These are phyloP conservation scores for Protobothrops mucrosquamatus DNA, from an alignment of 2,113 vertebrate species.

Conservation along the genomic window DNA sequence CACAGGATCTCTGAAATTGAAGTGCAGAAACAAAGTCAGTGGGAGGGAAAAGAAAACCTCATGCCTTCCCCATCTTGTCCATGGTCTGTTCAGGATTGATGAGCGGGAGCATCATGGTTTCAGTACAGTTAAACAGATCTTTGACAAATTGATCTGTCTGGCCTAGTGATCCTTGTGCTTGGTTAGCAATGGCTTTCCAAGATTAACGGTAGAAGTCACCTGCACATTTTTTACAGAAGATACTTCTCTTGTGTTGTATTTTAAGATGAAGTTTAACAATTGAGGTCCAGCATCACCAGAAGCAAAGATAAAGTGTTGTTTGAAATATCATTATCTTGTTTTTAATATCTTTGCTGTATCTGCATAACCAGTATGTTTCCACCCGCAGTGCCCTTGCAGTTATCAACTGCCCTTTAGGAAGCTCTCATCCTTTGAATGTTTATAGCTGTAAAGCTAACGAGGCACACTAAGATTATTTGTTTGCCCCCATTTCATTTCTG, in stretches of 20 bases:
- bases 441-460: background rate
- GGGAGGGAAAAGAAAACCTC: background rate
- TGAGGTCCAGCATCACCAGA: background rate
- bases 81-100: background rate
- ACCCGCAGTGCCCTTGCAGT: background rate
- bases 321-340: background rate
- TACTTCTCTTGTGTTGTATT: background rate
- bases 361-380: too few species aligned
- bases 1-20: background rate
- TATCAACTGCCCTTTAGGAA: background rate
- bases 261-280: background rate
- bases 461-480: background rate
- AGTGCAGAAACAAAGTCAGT: background rate
- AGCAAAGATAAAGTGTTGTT: background rate
- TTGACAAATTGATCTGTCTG: background rate
- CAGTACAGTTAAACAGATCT: background rate
- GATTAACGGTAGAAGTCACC: background rate
- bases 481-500: background rate
- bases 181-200: background rate
- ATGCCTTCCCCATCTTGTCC: background rate
- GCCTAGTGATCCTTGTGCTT: background rate
- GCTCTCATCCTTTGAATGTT: background rate
- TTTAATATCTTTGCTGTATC: too few species aligned
- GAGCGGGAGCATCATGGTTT: background rate
- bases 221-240: background rate